phyloP scores from a whole-genome alignment of 2,797 vertebrate genomes.

The Sebastes miniatus region DNA sequence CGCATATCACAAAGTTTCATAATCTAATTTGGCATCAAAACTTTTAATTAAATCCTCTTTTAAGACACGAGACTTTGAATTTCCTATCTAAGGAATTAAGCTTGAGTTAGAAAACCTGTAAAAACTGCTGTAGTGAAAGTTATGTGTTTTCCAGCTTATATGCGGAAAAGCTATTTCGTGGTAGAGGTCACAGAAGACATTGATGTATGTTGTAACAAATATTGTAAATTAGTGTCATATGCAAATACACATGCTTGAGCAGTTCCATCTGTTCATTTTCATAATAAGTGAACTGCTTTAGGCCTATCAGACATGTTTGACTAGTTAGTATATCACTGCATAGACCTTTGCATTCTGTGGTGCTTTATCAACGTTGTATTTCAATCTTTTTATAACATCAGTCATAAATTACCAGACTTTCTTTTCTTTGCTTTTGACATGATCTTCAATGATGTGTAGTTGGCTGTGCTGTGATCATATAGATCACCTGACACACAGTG shows the following conservation, averaged over 20 bases:
- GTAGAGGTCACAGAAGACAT: not conserved
- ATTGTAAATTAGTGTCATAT: not conserved
- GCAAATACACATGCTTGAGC: not conserved
- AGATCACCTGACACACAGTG: not conserved
- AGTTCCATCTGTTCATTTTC: not conserved
- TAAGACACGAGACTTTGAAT: constrained; percentile 9
- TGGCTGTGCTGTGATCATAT: not conserved
- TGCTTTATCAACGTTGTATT: not conserved
- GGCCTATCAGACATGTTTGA: not conserved
- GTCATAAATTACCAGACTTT: not conserved
- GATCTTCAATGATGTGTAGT: not conserved
- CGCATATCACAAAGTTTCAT: constrained; percentile 1
- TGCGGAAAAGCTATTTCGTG: not conserved
- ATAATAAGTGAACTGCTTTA: not conserved
- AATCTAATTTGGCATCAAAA: constrained; percentile 11
- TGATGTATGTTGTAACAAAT: not conserved
- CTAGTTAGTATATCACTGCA: not conserved
- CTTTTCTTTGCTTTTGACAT: not conserved
- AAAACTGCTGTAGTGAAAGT: not conserved
- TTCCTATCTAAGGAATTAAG: not conserved
- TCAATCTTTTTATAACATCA: not conserved
- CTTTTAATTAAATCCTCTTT: constrained; percentile 21
- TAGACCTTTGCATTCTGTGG: not conserved
- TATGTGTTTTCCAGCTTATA: not conserved
- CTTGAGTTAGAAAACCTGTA: not conserved